These are phyloP conservation scores for Peromyscus californicus DNA, from an alignment of 2,113 vertebrate species.

Conservation along the genomic window DNA sequence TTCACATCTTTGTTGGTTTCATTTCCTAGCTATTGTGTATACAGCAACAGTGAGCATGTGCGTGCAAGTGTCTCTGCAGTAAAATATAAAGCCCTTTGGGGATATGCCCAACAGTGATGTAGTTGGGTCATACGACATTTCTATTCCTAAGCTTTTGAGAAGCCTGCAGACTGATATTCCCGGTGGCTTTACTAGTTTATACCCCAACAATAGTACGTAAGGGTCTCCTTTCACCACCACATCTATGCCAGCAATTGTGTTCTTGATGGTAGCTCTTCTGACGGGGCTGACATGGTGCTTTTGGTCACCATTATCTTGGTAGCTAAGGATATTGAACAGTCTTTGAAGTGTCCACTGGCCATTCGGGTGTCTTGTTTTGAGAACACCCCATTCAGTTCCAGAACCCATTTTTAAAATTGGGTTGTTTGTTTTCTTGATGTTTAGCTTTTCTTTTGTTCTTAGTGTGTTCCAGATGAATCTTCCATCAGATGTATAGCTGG, in stretches of 20 bases:
- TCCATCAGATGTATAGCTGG: background rate
- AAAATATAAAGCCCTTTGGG: background rate
- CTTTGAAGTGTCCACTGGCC: background rate
- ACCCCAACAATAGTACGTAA: background rate
- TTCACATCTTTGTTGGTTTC: background rate
- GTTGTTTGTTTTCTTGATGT: background rate
- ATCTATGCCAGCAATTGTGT: background rate
- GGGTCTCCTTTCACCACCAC: background rate
- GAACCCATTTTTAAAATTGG: background rate
- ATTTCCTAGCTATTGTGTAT: background rate
- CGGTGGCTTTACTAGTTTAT: background rate
- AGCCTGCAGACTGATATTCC: background rate
- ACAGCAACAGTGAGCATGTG: background rate
- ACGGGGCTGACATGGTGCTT: background rate
- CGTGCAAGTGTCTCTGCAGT: background rate
- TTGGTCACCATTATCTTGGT: too few relatives aligned
- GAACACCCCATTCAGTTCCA: background rate
- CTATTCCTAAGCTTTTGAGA: background rate
- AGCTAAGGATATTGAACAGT: background rate
- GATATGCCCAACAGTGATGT: background rate
- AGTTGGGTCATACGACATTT: background rate
- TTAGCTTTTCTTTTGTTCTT: background rate
- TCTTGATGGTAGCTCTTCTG: background rate
- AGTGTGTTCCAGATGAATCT: background rate
- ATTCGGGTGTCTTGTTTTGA: background rate